Evolutionary conservation across 2,888 invertebrate genomes (phyloP).

Genomic region (Lepidochrysops patricia): DNA sequence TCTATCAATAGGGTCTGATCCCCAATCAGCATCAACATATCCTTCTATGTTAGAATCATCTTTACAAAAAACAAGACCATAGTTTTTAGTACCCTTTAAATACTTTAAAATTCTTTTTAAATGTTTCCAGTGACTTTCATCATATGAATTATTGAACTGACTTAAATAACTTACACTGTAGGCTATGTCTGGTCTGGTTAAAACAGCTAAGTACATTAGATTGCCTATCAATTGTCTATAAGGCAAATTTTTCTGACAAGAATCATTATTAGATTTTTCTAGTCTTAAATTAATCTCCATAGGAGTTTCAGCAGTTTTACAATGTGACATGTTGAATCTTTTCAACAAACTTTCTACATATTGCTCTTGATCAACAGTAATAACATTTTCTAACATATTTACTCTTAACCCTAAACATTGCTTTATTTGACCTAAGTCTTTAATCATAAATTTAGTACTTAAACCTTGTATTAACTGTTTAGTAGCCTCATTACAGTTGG

Average conservation of each 20-base stretch:
- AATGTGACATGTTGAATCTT: constrained; percentile 17
- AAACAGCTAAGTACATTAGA: constrained; percentile 23
- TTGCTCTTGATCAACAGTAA: neutral
- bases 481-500: neutral
- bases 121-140: constrained; percentile 19
- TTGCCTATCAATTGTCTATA: constrained; percentile 17
- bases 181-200: constrained; percentile 23
- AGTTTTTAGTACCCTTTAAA: constrained; percentile 20
- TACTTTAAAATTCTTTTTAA: constrained; percentile 24
- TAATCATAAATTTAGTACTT: neutral
- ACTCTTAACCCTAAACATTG: neutral
- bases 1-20: neutral
- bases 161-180: constrained; percentile 20
- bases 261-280: neutral
- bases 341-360: neutral
- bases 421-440: constrained; percentile 15
- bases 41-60: neutral
- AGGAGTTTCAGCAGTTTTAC: constrained; percentile 16
- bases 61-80: constrained; percentile 19
- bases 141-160: constrained; percentile 22
- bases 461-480: constrained; percentile 6
- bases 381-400: neutral
- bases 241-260: neutral
- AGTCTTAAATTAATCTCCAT: neutral
- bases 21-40: neutral